These are phyloP conservation scores for Diarsia rubi DNA, from an alignment of 2,888 invertebrate genomes.

Conservation along the genomic window DNA sequence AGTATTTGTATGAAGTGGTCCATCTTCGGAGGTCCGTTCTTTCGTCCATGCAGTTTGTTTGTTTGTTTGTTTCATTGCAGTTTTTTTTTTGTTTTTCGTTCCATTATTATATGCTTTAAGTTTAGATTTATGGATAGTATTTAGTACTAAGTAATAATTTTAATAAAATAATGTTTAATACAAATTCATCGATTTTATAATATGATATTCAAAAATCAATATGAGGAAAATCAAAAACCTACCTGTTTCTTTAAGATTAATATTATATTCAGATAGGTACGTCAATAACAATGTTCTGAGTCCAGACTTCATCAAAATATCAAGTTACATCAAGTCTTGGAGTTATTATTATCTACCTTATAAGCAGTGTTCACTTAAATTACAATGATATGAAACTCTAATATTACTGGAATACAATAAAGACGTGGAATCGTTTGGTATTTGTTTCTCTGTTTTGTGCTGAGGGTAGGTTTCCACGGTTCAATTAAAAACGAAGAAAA, in stretches of 20 bases:
- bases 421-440: slow-evolving; percentile 12
- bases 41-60: neutral
- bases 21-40: neutral
- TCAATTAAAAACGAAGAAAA: neutral
- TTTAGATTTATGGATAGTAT: neutral
- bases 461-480: slow-evolving; percentile 18
- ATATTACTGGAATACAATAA: slow-evolving; percentile 42
- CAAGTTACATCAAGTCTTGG: slow-evolving; percentile 20
- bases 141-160: neutral
- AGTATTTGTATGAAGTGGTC: neutral
- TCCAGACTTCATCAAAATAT: slow-evolving; percentile 21
- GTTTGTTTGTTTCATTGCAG: too few species aligned
- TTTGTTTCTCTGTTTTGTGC: slow-evolving; percentile 16
- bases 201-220: neutral
- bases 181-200: neutral
- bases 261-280: slow-evolving; percentile 2
- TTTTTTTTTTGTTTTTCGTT: too few species aligned
- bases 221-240: neutral
- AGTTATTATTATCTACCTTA: neutral
- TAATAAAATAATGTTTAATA: neutral
- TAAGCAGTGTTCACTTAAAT: slow-evolving; percentile 2
- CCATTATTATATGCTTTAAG: neutral
- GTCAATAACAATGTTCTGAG: neutral
- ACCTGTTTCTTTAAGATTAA: neutral
- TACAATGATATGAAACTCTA: slow-evolving; percentile 30